Base-by-base conservation (phyloP, 2,113 vertebrate species). In the Rallus limicola region DNA sequence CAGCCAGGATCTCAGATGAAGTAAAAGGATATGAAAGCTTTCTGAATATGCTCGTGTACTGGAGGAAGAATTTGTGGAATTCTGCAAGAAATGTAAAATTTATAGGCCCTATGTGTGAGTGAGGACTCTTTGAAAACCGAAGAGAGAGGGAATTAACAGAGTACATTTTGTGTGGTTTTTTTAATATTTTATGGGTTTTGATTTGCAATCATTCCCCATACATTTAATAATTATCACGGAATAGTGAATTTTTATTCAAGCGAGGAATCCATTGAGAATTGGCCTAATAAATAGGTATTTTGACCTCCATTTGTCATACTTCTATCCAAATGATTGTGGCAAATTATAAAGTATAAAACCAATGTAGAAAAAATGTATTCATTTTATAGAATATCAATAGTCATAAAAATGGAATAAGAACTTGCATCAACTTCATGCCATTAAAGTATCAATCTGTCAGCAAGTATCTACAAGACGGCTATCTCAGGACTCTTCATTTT, bases 301-400 rank as follows among this genome's bases (percentile, higher is more conserved):
- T 0, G 0, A 50, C 16, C 19, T 71, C 44, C 9, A 4, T 55
- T 95, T 79, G 23, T 64, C 52, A 36, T 55, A 75, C 55, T 90
- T 90, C 23, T 71, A 7, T 46, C 6, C 10, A 90, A 82, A 72
- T 26, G 33, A 75, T 71, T 29, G 17, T 40, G 33, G 6, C 7
- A 90, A 93, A 87, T n/a, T n/a, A n/a, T 40, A 16, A 92, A 80
- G 70, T 33, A 16, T 29, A 60, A 83, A 75, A 46, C 55, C 19
- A 67, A 3, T 24, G 21, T 0, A 2, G 13, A 29, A 38, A 38
- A 44, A 48, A 55, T 1, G 16, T 64, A 70, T 7, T 4, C 6
- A 23, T 56, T 67, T 71, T 12, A 33, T 13, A 42, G 24, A 9
- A 5, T 16, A 91, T 78, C 53, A 77, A 64, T 82, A 90, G 68